Evolutionary conservation across 2,888 invertebrate genomes (phyloP), one percentile per base, ranked within the genome.

Genomic region (Lampropteryx suffumata): DNA sequence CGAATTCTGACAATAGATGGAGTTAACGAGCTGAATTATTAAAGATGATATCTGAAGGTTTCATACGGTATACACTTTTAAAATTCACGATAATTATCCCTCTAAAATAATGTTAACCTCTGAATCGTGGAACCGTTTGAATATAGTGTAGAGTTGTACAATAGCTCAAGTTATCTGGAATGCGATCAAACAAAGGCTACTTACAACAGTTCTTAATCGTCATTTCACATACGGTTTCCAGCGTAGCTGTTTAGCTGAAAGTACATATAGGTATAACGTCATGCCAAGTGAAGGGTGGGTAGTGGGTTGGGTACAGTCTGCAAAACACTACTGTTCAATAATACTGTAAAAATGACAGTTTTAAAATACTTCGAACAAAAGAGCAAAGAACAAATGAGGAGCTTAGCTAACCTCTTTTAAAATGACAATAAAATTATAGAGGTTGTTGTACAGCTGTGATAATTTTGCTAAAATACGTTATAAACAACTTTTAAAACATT

Each of bases 131-230:
- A 64, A 69, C 67, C 58, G 65, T 74, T 73, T 68, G 70, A 78
- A 79, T 71, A 65, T 67, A 70, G 62, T 68, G 53, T 55, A 67
- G 67, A 64, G 59, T 65, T 60, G 52, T 67, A 88, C 84, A 89
- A 86, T 86, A 69, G 83, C 69, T 59, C 48, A 49, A 51, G 61
- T 76, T 89, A 89, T 89, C 88, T 59, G 50, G n/a, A n/a, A n/a
- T 53, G 53, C 65, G 72, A 90, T 89, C 87, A 69, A 85, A 90
- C 90, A 90, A 90, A 88, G 82, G 82, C 87, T 86, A 86, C 87
- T 86, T 86, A 79, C 81, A 87, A 86, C 86, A 84, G 89, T 89
- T 86, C 79, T 87, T 89, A 88, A 88, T 89, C 87, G 82, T 82
- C 86, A 86, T 89, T 90, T 89, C 89, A 86, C 86, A 87, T 87